These are phyloP conservation scores for Apomyelois bistriatella DNA, from an alignment of 2,888 invertebrate genomes.

Conservation along the genomic window DNA sequence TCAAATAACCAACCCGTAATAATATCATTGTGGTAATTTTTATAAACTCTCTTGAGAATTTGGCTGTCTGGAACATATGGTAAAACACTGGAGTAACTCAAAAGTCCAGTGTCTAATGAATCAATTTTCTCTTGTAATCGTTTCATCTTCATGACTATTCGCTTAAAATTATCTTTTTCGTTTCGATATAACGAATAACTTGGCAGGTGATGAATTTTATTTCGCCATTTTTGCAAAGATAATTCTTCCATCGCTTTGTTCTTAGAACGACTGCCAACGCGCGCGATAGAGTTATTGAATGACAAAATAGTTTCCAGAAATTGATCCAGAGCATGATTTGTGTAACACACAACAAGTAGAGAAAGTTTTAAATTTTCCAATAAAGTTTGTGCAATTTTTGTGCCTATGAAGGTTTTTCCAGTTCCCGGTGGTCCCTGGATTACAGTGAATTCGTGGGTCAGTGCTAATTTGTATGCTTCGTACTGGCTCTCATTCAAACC, in stretches of 20 bases:
- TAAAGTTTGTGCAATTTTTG: constrained; percentile 83
- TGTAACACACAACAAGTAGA: constrained; percentile 88
- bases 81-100: constrained; percentile 28
- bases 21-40: constrained; percentile 27
- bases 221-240: constrained; percentile 57
- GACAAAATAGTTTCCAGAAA: constrained; percentile 85
- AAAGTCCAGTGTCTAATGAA: constrained; percentile 40
- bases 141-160: constrained; percentile 32
- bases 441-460: constrained; percentile 81
- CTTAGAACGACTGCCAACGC: constrained; percentile 85
- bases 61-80: constrained; percentile 27
- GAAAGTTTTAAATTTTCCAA: constrained; percentile 71
- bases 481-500: constrained; percentile 80
- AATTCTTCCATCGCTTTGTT: constrained; percentile 66
- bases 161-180: constrained; percentile 34
- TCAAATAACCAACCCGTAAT: constrained; percentile 53
- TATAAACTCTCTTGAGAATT: constrained; percentile 31
- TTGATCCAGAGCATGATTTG: constrained; percentile 92
- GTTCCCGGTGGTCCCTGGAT: constrained; percentile 90
- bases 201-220: constrained; percentile 10
- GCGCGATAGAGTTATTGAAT: constrained; percentile 80
- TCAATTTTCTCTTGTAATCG: constrained; percentile 36
- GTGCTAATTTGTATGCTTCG: constrained; percentile 77
- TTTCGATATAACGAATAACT: constrained; percentile 29
- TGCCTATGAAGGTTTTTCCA: constrained; percentile 86